Evolutionary conservation across 2,797 vertebrate species (phyloP).

Genomic region (Gobio occitaniae): DNA sequence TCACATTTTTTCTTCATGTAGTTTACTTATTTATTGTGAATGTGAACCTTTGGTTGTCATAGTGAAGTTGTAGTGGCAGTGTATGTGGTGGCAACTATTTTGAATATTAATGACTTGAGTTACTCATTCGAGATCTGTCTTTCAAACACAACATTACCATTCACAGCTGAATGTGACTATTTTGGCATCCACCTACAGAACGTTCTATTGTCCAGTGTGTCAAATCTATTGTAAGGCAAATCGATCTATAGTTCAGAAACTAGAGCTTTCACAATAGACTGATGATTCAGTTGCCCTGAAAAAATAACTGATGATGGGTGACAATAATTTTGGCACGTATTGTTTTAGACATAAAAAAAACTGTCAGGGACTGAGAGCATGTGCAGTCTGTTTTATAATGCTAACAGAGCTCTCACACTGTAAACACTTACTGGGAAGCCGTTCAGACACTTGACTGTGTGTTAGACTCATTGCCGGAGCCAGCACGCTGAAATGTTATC

Average conservation of each 20-base stretch:
- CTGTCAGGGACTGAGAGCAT: slow-evolving; percentile 6
- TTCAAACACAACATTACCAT: slow-evolving; percentile 3
- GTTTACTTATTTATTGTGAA: neutral
- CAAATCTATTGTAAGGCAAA: slow-evolving; percentile 9
- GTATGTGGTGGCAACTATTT: neutral
- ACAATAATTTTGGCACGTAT: slow-evolving; percentile 6
- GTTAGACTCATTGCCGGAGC: slow-evolving; percentile 62
- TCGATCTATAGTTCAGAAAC: slow-evolving; percentile 3
- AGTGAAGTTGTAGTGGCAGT: neutral
- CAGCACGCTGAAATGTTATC: slow-evolving; percentile 62
- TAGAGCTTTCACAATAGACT: neutral
- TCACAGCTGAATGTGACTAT: slow-evolving; percentile 2
- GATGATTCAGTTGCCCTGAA: slow-evolving; percentile 3
- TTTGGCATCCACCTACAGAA: neutral
- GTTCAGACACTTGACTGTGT: slow-evolving; percentile 66
- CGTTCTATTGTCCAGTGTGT: slow-evolving; percentile 8
- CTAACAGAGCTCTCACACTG: slow-evolving; percentile 55
- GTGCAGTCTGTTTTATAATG: slow-evolving; percentile 42
- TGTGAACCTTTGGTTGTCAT: neutral
- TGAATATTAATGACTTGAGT: slow-evolving; percentile 14
- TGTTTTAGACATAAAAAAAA: slow-evolving; percentile 5
- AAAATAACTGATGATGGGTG: slow-evolving; percentile 14
- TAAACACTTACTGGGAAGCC: slow-evolving; percentile 67
- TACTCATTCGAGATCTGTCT: neutral
- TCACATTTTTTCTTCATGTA: neutral